Evolutionary conservation across 2,113 vertebrate genomes (phyloP), one percentile per base, ranked within the genome.

Genomic region (Limnothrissa miodon): DNA sequence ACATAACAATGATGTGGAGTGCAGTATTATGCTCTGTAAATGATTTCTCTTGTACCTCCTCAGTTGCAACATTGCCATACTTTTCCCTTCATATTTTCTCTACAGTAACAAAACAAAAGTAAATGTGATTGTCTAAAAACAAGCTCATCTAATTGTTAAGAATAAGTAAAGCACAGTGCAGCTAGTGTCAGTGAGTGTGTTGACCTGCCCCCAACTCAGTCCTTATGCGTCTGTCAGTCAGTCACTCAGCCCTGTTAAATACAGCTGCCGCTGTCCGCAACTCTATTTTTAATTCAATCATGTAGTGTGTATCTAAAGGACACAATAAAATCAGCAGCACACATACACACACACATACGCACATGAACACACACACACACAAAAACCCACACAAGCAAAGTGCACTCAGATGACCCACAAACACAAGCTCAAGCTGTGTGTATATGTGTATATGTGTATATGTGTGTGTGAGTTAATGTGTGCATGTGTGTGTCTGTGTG

Each of bases 261-360:
- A 74, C 29, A 29, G 66, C n/a, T n/a, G 13, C 66, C 13, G 66
- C 66, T 74, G 66, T 74, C 66, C 66, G 17, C 66, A 74, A 36
- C 66, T 74, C 66, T 74, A 74, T 74, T 36, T 74, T 74, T 74
- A 74, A 74, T 74, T 74, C 66, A 74, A 74, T 74, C 66, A 74
- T 15, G n/a, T 13, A 19, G 66, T 36, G 25, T 74, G n/a, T n/a
- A 21, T 74, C 29, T 17, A 74, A 74, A 74, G 66, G 66, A 74
- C 66, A 74, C 66, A 36, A 36, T 74, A 13, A 15, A 39, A 5
- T 39, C 29, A 74, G 29, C 66, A 74, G 33, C 62, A 83, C 80
- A 83, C 70, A 83, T 79, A 83, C 85, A 83, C 82, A 85, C 29
- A 62, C 66, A 39, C 59, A 33, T 9, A 29, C 59, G 33, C 25